Percentiles rank a stretch among this genome's conserved stretches.
Evolutionary conservation across 1,140 invertebrate species (phyloP).

Genomic region (Drosophila sechellia): DNA sequence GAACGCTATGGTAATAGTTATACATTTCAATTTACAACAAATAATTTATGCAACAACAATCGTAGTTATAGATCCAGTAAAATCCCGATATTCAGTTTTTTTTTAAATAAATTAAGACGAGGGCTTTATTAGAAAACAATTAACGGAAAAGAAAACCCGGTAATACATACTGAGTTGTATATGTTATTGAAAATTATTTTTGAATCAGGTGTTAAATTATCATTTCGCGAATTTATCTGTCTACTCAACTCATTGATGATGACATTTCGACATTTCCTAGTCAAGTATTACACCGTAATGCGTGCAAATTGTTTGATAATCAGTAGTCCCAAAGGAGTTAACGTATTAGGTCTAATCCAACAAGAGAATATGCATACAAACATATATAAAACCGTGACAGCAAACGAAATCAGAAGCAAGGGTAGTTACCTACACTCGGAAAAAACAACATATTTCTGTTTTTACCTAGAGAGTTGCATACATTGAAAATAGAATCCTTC

Average conservation of each 20-base stretch:
- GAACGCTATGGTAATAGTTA: too few relatives aligned
- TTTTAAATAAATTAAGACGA: too few relatives aligned
- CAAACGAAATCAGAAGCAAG: conserved; percentile 23
- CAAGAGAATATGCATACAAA: conserved; percentile 22
- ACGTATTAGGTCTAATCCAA: conserved; percentile 26
- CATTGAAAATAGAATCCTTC: too few relatives aligned
- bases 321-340: conserved; percentile 48
- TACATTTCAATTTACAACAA: too few relatives aligned
- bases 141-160: too few relatives aligned
- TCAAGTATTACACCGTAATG: conserved; percentile 42
- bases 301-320: conserved; percentile 76
- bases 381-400: not conserved
- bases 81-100: too few relatives aligned
- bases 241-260: not conserved
- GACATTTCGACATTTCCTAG: conserved; percentile 1
- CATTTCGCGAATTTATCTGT: not conserved
- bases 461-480: not conserved
- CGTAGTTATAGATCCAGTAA: too few relatives aligned
- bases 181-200: not conserved
- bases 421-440: conserved; percentile 34
- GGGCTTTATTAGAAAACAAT: too few relatives aligned
- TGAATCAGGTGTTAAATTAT: not conserved
- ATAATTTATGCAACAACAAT: too few relatives aligned
- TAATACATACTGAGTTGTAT: too few relatives aligned
- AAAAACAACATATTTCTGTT: not conserved